Evolutionary conservation across 1,140 invertebrate genomes (phyloP).

Genomic region (Magallana ariakensis): DNA sequence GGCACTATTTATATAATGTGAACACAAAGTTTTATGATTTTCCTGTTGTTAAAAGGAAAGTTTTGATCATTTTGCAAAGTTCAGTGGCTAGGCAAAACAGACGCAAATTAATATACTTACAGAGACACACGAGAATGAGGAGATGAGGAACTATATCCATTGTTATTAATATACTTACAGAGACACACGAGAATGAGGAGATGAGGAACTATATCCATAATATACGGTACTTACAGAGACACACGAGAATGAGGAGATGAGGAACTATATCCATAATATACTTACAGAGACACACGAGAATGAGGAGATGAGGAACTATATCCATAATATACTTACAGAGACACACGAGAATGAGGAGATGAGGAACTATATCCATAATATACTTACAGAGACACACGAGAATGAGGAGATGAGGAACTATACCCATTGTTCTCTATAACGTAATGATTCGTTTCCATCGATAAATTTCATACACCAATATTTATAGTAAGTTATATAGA

Average conservation of each 20-base stretch:
- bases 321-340: constrained; percentile 6
- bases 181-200: neutral
- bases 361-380: neutral
- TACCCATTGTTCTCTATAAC: neutral
- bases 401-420: neutral
- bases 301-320: neutral
- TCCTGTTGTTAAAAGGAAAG: no score
- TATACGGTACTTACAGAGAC: constrained; percentile 1
- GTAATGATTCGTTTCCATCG: neutral
- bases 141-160: neutral
- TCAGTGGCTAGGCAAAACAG: no score
- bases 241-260: neutral
- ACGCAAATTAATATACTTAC: neutral
- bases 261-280: neutral
- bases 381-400: neutral
- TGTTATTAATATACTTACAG: neutral
- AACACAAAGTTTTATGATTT: no score
- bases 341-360: neutral
- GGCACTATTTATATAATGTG: no score
- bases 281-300: neutral
- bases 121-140: neutral
- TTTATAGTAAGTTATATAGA: neutral
- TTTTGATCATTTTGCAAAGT: no score
- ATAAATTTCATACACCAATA: neutral
- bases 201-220: neutral